Conservation (phyloP, 2,797 vertebrate species). For the Glyptemys insculpta region DNA sequence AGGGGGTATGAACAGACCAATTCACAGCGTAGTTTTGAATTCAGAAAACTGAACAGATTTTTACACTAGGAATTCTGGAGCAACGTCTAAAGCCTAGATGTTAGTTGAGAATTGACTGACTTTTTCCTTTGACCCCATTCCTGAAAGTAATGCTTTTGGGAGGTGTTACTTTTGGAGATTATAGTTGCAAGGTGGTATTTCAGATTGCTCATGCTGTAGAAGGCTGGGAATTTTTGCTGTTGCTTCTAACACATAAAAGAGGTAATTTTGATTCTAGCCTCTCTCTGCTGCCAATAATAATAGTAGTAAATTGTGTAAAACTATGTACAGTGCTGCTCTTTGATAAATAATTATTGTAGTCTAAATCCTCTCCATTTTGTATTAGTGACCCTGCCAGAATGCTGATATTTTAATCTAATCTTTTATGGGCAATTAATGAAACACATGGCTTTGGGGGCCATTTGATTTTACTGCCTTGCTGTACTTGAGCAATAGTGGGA, state of each 20-base stretch:
- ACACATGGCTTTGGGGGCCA: neutral
- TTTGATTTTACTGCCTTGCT: neutral
- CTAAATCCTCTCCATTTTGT: neutral
- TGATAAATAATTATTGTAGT: neutral
- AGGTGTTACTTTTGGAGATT: neutral
- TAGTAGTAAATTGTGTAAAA: accelerated
- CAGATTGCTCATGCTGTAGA: neutral
- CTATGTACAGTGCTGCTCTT: neutral
- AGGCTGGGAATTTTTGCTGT: neutral
- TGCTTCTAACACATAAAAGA: neutral
- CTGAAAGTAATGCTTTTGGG: neutral
- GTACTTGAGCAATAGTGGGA: neutral
- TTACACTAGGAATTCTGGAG: neutral
- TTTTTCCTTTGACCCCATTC: neutral
- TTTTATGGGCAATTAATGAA: neutral
- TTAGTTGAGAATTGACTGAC: neutral
- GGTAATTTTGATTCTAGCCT: neutral
- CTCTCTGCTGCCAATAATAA: neutral
- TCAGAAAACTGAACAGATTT: neutral
- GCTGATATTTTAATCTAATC: neutral
- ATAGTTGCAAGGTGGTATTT: neutral
- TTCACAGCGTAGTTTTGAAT: accelerated
- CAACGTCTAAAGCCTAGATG: neutral
- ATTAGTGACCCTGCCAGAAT: neutral
- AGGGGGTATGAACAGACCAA: neutral